These are phyloP conservation scores for Napeogenes inachia DNA, from an alignment of 2,888 invertebrate genomes.

Conservation along the genomic window DNA sequence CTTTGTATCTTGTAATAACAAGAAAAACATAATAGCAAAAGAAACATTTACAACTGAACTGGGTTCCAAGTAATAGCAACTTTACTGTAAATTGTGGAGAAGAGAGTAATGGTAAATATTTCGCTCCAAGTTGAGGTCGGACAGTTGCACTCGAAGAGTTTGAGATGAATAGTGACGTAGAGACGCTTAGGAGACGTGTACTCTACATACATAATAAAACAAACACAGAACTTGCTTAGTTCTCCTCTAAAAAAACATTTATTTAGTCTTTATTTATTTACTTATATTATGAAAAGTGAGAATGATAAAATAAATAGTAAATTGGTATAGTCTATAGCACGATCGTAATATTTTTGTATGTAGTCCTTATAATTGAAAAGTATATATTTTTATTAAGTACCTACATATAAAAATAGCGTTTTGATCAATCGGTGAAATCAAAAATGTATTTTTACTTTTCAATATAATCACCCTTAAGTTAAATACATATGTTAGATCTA, in stretches of 20 bases:
- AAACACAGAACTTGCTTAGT: neutral
- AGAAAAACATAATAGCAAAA: constrained; percentile 1
- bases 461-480: no score
- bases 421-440: no score
- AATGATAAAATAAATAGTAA: no score
- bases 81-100: constrained; percentile 22
- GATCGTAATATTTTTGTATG: no score
- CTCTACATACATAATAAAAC: constrained; percentile 3
- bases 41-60: constrained; percentile 10
- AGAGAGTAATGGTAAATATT: constrained; percentile 29
- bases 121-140: constrained; percentile 19
- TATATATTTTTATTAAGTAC: no score
- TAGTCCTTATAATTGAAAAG: no score
- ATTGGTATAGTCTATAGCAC: no score
- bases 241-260: neutral
- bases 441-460: no score
- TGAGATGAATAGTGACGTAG: neutral
- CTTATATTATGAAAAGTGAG: no score
- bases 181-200: neutral
- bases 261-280: no score
- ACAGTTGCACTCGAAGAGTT: constrained; percentile 15
- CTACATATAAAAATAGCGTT: no score
- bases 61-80: constrained; percentile 25
- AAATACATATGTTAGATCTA: no score
- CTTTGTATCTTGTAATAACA: neutral